Conservation (phyloP, 2,888 invertebrate genomes). For the Heliconius ethilla region DNA sequence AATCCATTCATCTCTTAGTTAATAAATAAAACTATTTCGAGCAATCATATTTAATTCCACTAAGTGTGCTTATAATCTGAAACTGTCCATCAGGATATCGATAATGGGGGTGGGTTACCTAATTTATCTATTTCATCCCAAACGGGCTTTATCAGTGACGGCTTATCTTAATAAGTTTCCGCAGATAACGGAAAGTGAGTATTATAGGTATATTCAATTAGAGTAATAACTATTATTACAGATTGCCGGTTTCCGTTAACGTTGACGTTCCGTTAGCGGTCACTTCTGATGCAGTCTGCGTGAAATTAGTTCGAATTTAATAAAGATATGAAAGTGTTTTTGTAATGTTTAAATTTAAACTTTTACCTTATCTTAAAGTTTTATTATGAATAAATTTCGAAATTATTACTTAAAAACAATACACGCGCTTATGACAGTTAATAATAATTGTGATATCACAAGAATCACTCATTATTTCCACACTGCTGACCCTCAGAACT, state of each 20-base stretch:
- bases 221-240: conserved; percentile 33
- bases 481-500: conserved; percentile 34
- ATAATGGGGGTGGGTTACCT: conserved; percentile 58
- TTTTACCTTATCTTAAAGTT: too few species aligned
- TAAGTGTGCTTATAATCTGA: conserved; percentile 72
- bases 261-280: not conserved
- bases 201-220: conserved; percentile 38
- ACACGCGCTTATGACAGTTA: not conserved
- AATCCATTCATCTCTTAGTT: conserved; percentile 12
- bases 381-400: too few species aligned
- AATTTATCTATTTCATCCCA: conserved; percentile 64
- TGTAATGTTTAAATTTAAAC: too few species aligned
- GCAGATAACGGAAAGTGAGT: conserved; percentile 62
- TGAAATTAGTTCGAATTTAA: not conserved
- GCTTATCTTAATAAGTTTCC: conserved; percentile 79
- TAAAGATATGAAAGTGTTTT: not conserved
- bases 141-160: conserved; percentile 65
- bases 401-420: not conserved
- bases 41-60: conserved; percentile 42
- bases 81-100: conserved; percentile 70
- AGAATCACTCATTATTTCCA: conserved; percentile 39
- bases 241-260: conserved; percentile 19
- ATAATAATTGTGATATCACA: conserved; percentile 27
- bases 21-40: conserved; percentile 28
- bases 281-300: not conserved